Percentiles rank a stretch among this genome's conserved stretches.
These are phyloP conservation scores for Nicator chloris DNA, from an alignment of 2,113 vertebrate species.

Conservation along the genomic window DNA sequence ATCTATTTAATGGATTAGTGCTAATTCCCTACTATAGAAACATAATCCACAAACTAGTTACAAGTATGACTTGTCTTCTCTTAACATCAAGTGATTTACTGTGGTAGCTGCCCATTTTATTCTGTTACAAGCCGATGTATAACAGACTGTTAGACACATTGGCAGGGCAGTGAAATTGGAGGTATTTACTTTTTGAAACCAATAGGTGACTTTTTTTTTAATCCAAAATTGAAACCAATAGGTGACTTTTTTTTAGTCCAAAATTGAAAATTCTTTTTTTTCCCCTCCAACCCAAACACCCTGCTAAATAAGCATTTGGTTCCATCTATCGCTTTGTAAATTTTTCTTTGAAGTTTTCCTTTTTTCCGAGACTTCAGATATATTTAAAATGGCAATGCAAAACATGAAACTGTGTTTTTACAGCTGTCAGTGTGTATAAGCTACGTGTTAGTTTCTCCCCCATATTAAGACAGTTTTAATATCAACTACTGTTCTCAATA, in stretches of 20 bases:
- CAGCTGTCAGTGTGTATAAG: neutral
- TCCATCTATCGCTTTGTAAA: neutral
- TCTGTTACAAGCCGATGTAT: neutral
- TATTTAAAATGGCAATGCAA: neutral
- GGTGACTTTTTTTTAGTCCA: neutral
- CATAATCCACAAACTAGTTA: neutral
- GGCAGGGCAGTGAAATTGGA: neutral
- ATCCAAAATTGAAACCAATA: neutral
- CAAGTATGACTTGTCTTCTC: neutral
- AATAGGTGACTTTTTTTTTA: neutral
- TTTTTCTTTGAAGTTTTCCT: neutral
- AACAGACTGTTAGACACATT: neutral
- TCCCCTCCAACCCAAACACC: accelerated
- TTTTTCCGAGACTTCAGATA: neutral
- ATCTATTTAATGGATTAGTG: neutral
- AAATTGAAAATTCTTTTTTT: neutral
- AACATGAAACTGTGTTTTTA: neutral
- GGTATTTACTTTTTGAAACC: neutral
- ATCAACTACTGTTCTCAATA: neutral
- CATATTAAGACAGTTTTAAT: neutral
- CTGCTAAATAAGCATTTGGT: neutral
- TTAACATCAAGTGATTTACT: neutral
- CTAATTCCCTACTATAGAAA: neutral
- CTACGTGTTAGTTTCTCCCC: neutral
- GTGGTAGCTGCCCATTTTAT: neutral